Conservation (phyloP, 1,140 invertebrate species). For the Apis dorsata region DNA sequence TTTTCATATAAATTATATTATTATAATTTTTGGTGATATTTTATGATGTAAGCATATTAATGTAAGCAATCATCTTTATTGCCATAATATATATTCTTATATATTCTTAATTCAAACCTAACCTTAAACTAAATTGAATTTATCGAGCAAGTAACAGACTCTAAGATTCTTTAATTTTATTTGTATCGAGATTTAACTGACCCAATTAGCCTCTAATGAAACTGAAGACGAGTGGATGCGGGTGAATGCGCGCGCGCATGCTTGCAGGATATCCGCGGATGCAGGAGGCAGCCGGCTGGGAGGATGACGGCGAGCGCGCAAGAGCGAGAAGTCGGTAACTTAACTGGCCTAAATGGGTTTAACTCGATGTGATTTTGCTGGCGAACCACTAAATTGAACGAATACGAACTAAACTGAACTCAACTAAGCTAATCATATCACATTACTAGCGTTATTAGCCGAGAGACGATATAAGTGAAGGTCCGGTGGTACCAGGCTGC, state of each 20-base stretch:
- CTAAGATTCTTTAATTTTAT: neutral
- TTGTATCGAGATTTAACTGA: no score
- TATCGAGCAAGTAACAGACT: neutral
- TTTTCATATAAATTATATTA: no score
- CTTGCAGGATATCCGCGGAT: constrained; percentile 37
- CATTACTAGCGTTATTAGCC: constrained; percentile 80
- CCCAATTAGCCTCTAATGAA: constrained; percentile 15
- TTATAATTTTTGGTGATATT: no score
- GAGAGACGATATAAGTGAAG: constrained; percentile 79
- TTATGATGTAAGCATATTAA: no score
- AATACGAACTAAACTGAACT: constrained; percentile 81
- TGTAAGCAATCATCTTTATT: no score
- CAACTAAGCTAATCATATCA: constrained; percentile 81
- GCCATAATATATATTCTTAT: no score
- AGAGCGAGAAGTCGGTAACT: constrained; percentile 74
- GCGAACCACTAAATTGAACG: constrained; percentile 79
- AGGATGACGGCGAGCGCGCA: constrained; percentile 52
- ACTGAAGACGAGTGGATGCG: neutral
- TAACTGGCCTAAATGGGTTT: constrained; percentile 79
- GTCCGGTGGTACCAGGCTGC: constrained; percentile 74
- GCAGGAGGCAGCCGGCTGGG: constrained; percentile 37
- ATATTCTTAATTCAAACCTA: neutral
- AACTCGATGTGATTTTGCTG: constrained; percentile 80
- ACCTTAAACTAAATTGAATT: neutral
- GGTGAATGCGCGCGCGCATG: neutral